A percentile compares a stretch with the other conserved stretches of the same genome.
These are phyloP conservation scores for Myxocyprinus asiaticus DNA, from an alignment of 2,113 vertebrate species.

Conservation along the genomic window DNA sequence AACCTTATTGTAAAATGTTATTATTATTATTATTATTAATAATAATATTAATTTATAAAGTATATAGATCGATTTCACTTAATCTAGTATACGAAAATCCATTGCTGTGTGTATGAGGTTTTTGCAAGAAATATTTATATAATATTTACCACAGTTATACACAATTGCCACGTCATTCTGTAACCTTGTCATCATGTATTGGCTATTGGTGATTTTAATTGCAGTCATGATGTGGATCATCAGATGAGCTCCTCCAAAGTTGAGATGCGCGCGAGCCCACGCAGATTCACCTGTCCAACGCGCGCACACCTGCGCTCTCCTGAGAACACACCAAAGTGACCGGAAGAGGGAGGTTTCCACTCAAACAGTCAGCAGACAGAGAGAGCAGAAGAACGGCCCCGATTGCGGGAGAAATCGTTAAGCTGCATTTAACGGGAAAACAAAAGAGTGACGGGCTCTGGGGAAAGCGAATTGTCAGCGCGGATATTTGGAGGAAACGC, in stretches of 20 bases:
- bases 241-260: background rate
- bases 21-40: too few species aligned
- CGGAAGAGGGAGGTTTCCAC: slow-evolving; percentile 43
- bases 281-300: background rate
- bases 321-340: slow-evolving; percentile 22
- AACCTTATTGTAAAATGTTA: too few species aligned
- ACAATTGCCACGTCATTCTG: background rate
- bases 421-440: slow-evolving; percentile 15
- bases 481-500: slow-evolving; percentile 20
- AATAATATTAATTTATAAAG: too few species aligned
- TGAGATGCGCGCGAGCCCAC: background rate
- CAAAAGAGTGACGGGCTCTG: slow-evolving; percentile 4
- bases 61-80: too few species aligned
- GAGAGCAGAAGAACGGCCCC: background rate
- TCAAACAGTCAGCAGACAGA: background rate
- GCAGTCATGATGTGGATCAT: background rate
- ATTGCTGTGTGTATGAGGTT: too few species aligned
- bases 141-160: too few species aligned
- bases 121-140: too few species aligned
- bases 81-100: too few species aligned
- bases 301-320: slow-evolving; percentile 6
- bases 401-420: background rate
- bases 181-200: background rate
- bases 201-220: too few species aligned
- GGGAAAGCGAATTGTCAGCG: slow-evolving; percentile 43